A percentile compares a stretch with the other conserved stretches of the same genome.
phyloP scores from a whole-genome alignment of 1,140 invertebrate genomes.

The Zaprionus africanus region DNA sequence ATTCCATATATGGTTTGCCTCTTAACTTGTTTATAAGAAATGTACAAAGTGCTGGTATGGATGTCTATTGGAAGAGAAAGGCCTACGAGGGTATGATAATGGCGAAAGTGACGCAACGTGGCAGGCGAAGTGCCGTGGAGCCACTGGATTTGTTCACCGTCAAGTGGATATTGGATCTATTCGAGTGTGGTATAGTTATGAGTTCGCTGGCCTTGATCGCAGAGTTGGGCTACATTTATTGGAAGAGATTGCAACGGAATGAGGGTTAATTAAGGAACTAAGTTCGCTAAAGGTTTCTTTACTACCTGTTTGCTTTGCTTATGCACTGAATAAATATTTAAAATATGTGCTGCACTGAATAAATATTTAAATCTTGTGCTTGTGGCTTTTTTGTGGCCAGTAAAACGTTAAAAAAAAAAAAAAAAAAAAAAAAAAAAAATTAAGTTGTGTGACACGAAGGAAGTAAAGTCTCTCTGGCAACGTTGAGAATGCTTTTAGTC shows the following conservation, averaged over 20 bases:
- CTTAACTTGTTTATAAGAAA: constrained; percentile 2
- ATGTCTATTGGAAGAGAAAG: neutral
- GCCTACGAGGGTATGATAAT: neutral
- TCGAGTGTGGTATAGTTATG: neutral
- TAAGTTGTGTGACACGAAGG: neutral
- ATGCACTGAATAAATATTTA: neutral
- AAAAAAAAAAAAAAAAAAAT: too few species aligned
- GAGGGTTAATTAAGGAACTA: neutral
- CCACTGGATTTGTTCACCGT: neutral
- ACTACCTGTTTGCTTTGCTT: neutral
- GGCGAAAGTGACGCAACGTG: neutral
- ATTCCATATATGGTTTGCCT: constrained; percentile 30
- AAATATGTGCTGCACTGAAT: neutral
- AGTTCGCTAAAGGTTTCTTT: neutral
- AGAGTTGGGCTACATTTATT: neutral
- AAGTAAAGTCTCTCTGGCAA: neutral
- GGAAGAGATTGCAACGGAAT: neutral
- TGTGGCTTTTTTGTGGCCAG: neutral
- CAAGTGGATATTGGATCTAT: neutral
- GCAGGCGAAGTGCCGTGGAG: neutral
- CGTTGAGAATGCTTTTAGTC: neutral
- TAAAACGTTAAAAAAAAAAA: too few species aligned
- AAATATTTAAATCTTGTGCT: neutral
- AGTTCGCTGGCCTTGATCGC: neutral
- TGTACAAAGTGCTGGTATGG: neutral